These are phyloP conservation scores for Synodontis membranacea DNA, from an alignment of 2,113 vertebrate species.

Conservation along the genomic window DNA sequence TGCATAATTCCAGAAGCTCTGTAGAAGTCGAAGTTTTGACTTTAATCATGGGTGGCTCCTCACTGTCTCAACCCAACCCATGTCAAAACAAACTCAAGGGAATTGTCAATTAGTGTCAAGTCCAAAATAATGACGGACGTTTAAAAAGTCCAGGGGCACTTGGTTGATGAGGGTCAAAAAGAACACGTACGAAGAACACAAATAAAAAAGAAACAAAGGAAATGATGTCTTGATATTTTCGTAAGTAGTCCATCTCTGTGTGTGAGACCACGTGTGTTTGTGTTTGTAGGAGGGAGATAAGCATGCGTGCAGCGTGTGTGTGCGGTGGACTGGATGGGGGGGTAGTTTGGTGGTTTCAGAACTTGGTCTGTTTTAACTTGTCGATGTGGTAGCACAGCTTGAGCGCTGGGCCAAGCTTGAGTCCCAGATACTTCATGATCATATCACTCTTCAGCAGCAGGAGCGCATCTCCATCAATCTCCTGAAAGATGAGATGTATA, in stretches of 20 bases:
- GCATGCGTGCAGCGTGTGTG: not conserved
- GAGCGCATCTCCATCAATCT: slow-evolving; percentile 93
- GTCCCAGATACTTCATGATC: slow-evolving; percentile 98
- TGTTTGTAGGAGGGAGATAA: not conserved
- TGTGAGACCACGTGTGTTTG: not conserved
- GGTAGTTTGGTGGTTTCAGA: slow-evolving; percentile 65
- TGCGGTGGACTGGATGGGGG: not conserved
- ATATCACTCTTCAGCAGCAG: slow-evolving; percentile 93
- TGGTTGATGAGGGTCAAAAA: not conserved
- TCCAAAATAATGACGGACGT: slow-evolving; percentile 5
- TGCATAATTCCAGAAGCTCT: slow-evolving; percentile 5
- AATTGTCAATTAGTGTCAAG: not conserved
- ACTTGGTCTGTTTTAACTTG: slow-evolving; percentile 89
- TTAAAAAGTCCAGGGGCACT: not conserved
- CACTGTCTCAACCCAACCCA: not conserved
- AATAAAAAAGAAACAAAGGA: slow-evolving; percentile 1
- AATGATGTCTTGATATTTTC: not conserved
- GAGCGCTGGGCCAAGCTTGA: slow-evolving; percentile 92
- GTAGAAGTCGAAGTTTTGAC: no score
- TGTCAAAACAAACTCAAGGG: slow-evolving; percentile 14
- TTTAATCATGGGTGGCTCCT: not conserved
- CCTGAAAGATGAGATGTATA: slow-evolving; percentile 69
- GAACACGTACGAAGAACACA: not conserved
- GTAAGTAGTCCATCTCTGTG: not conserved
- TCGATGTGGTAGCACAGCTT: slow-evolving; percentile 98